Conservation (phyloP, 2,113 vertebrate species). For the Platysternon megacephalum region DNA sequence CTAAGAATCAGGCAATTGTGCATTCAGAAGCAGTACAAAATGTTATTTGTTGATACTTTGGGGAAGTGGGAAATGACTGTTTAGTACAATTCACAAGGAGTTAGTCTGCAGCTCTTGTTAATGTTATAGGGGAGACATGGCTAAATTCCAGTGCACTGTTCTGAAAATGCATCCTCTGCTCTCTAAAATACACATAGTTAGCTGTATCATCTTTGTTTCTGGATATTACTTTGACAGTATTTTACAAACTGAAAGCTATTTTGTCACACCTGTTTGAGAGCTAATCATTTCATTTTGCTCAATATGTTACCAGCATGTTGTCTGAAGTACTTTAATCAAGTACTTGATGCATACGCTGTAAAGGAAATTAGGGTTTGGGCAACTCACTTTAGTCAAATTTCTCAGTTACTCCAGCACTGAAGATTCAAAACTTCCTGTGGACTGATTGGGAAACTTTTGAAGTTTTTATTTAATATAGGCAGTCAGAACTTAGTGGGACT, state of each 20-base stretch:
- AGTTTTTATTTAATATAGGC: background rate
- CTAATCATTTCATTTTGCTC: conserved; percentile 1
- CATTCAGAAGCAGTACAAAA: background rate
- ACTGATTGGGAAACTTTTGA: background rate
- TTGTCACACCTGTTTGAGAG: background rate
- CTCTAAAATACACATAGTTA: background rate
- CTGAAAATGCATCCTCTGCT: background rate
- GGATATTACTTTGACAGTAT: background rate
- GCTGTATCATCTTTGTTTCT: background rate
- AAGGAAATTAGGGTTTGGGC: background rate
- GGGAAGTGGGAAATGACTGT: background rate
- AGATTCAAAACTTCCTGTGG: background rate
- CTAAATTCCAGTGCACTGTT: background rate
- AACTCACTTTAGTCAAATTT: background rate
- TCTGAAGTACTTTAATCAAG: background rate
- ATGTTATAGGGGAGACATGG: background rate
- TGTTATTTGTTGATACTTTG: background rate
- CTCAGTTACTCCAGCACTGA: background rate
- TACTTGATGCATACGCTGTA: background rate
- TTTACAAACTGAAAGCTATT: background rate
- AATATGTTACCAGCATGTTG: background rate
- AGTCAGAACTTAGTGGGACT: background rate
- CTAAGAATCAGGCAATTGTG: background rate
- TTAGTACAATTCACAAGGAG: background rate
- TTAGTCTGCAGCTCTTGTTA: background rate